Conservation (phyloP, 1,140 invertebrate genomes). For the Capitella teleta region DNA sequence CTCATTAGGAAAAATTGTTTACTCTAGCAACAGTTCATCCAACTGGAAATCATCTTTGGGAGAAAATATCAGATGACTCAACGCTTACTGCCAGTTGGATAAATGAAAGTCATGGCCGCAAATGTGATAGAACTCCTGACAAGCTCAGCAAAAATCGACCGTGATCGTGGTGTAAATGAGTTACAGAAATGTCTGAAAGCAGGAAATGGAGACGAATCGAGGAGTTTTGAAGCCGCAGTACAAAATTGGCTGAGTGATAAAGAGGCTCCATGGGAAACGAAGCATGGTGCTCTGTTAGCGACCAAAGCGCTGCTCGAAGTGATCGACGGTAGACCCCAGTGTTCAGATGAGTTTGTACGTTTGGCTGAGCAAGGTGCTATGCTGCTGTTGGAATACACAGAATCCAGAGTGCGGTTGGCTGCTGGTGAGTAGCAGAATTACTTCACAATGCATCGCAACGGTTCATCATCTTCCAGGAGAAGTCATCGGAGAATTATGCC, state of each 20-base stretch:
- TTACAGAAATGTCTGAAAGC: constrained; percentile 26
- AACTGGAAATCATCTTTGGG: no score
- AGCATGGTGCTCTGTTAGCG: constrained; percentile 41
- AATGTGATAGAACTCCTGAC: constrained; percentile 48
- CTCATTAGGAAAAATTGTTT: no score
- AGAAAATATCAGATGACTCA: no score
- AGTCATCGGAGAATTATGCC: constrained; percentile 41
- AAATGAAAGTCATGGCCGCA: no score
- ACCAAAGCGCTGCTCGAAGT: constrained; percentile 27
- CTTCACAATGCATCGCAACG: neutral
- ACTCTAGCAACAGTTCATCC: no score
- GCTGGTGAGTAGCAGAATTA: constrained; percentile 26
- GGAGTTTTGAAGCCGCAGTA: constrained; percentile 19
- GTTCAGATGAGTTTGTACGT: constrained; percentile 28
- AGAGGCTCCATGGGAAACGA: constrained; percentile 21
- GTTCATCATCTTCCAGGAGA: constrained; percentile 32
- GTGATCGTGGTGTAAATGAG: constrained; percentile 35
- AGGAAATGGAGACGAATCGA: constrained; percentile 18
- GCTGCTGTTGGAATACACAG: constrained; percentile 36
- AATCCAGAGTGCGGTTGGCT: constrained; percentile 42
- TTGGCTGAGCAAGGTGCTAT: constrained; percentile 24
- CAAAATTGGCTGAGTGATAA: constrained; percentile 16
- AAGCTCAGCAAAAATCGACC: constrained; percentile 39
- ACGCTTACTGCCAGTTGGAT: no score
- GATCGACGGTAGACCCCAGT: constrained; percentile 17